phyloP scores from a whole-genome alignment of 2,888 invertebrate genomes.

The Mayetiola destructor region DNA sequence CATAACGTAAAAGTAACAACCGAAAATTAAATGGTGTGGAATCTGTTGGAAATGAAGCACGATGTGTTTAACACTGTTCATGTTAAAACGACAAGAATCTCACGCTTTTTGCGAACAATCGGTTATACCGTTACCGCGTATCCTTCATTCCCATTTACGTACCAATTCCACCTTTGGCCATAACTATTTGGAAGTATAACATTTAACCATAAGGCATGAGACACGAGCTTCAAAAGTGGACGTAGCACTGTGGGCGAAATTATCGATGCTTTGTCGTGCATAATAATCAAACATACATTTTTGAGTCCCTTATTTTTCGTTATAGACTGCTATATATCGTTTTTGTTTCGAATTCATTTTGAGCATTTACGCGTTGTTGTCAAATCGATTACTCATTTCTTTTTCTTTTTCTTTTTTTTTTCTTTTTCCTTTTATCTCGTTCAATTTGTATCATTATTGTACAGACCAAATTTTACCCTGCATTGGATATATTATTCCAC shows the following conservation, averaged over 20 bases:
- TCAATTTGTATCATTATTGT: too few relatives aligned
- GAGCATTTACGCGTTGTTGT: too few relatives aligned
- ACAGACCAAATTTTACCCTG: neutral
- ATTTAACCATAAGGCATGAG: too few relatives aligned
- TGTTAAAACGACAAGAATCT: constrained; percentile 8
- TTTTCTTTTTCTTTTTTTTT: too few relatives aligned
- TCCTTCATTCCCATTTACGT: too few relatives aligned
- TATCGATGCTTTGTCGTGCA: constrained; percentile 12
- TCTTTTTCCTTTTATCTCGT: too few relatives aligned
- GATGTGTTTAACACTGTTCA: constrained; percentile 10
- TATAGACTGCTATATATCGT: neutral
- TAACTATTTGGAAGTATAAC: too few relatives aligned
- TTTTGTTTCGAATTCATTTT: neutral
- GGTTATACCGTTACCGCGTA: constrained; percentile 3
- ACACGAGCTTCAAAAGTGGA: too few relatives aligned
- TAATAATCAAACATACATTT: neutral
- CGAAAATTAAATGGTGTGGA: constrained; percentile 13
- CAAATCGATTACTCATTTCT: too few relatives aligned
- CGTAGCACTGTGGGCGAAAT: constrained; percentile 2
- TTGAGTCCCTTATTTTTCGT: neutral
- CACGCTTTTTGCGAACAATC: constrained; percentile 4
- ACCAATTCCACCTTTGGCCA: too few relatives aligned
- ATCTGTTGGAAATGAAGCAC: constrained; percentile 12
- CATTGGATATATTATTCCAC: neutral
- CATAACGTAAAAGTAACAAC: constrained; percentile 1